Percentiles rank a stretch among this genome's conserved stretches.
phyloP scores from a whole-genome alignment of 1,140 invertebrate genomes.

The Procambarus virginalis region DNA sequence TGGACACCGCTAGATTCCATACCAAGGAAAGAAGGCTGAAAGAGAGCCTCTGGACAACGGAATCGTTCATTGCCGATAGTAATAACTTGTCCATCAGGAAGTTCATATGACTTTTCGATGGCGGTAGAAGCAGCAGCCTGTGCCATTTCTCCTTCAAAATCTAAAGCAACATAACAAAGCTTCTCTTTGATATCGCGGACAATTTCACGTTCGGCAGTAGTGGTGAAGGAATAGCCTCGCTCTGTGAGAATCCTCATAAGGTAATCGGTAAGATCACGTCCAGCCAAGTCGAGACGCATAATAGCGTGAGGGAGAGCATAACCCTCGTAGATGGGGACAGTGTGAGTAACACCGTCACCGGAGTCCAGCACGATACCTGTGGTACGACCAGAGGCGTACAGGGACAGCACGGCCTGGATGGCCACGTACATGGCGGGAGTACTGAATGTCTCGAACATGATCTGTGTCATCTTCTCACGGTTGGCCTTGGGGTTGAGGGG shows the following conservation, averaged over 20 bases:
- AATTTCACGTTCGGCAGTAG: conserved; percentile 89
- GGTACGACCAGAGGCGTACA: conserved; percentile 95
- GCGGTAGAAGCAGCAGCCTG: conserved; percentile 32
- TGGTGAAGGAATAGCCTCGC: conserved; percentile 69
- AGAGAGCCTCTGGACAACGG: conserved; percentile 97
- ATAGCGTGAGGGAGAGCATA: conserved; percentile 88
- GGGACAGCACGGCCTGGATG: conserved; percentile 91
- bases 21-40: conserved; percentile 95
- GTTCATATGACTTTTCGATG: conserved; percentile 29
- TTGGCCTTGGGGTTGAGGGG: conserved; percentile 93
- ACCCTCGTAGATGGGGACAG: conserved; percentile 94
- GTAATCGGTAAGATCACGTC: conserved; percentile 46
- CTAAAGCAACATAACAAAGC: conserved; percentile 73
- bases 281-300: conserved; percentile 52
- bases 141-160: conserved; percentile 77
- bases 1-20: conserved; percentile 81
- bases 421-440: conserved; percentile 94
- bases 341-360: conserved; percentile 96
- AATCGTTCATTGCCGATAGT: conserved; percentile 76
- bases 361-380: conserved; percentile 94
- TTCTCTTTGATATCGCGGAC: conserved; percentile 95
- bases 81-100: conserved; percentile 30
- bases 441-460: conserved; percentile 97
- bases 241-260: conserved; percentile 33
- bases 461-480: conserved; percentile 91